Conservation (phyloP, 2,888 invertebrate species). For the Eucriotettix oculatus region DNA sequence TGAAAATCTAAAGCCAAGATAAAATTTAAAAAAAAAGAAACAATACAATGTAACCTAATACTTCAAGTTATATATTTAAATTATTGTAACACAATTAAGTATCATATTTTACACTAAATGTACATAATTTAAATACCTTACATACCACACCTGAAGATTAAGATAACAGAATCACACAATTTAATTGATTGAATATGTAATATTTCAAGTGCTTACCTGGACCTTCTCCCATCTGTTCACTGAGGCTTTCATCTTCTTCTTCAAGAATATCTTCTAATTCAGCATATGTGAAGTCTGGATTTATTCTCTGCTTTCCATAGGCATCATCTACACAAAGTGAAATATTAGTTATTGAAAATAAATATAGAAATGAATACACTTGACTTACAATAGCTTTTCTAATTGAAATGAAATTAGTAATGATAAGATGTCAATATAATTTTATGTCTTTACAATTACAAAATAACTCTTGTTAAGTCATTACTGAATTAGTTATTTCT, state of each 20-base stretch:
- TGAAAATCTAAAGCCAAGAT: too few species aligned
- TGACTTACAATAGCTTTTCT: too few species aligned
- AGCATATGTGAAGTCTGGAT: not conserved
- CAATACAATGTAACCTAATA: too few species aligned
- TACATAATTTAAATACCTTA: not conserved
- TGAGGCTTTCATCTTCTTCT: conserved; percentile 22
- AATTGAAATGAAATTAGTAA: too few species aligned
- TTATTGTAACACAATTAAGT: too few species aligned
- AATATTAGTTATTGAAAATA: not conserved
- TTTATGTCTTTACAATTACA: too few species aligned
- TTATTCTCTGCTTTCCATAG: not conserved
- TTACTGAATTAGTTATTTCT: too few species aligned
- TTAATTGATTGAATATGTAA: not conserved
- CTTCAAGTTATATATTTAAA: too few species aligned
- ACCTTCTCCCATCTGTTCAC: conserved; percentile 18
- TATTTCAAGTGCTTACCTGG: conserved; percentile 17
- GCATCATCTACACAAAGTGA: not conserved
- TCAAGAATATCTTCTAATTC: conserved; percentile 25
- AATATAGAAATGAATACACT: too few species aligned
- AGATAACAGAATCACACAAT: not conserved
- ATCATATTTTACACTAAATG: not conserved
- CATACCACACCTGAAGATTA: not conserved
- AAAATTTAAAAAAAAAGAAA: too few species aligned
- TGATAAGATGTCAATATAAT: too few species aligned
- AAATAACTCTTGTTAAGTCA: too few species aligned